phyloP scores from a whole-genome alignment of 2,888 invertebrate genomes.

The Macroteleia sp. region DNA sequence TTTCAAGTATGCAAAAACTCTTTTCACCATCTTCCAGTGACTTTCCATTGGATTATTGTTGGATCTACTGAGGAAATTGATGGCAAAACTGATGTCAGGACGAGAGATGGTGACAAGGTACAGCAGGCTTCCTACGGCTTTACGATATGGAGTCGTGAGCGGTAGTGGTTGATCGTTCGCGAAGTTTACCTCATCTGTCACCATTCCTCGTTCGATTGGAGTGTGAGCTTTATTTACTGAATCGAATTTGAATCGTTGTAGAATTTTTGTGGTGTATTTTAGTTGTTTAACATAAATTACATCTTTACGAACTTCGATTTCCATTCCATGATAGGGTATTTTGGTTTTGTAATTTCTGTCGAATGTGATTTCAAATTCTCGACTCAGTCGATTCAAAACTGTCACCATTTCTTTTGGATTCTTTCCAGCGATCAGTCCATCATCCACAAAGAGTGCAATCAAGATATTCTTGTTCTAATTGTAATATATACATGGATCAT shows the following conservation, averaged over 20 bases:
- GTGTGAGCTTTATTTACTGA: neutral
- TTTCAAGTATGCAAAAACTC: too few species aligned
- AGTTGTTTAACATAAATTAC: neutral
- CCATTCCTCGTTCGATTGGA: neutral
- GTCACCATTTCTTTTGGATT: neutral
- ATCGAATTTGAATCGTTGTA: neutral
- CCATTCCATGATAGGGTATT: neutral
- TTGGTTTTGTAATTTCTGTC: neutral
- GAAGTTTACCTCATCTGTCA: neutral
- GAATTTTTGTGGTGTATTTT: neutral
- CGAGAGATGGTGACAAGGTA: neutral
- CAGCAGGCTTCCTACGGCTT: neutral
- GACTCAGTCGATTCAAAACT: neutral
- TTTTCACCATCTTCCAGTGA: too few species aligned
- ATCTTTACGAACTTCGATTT: neutral
- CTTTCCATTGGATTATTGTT: too few species aligned
- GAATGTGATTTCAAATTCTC: neutral
- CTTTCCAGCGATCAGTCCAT: neutral
- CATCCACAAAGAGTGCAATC: slow-evolving; percentile 1
- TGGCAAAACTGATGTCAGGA: too few species aligned
- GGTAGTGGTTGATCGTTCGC: neutral
- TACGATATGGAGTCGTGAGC: neutral
- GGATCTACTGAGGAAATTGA: too few species aligned
- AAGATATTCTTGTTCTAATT: neutral
- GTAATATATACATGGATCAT: neutral